Base-by-base conservation (phyloP, 2,888 invertebrate genomes). In the Acrobasis repandana region DNA sequence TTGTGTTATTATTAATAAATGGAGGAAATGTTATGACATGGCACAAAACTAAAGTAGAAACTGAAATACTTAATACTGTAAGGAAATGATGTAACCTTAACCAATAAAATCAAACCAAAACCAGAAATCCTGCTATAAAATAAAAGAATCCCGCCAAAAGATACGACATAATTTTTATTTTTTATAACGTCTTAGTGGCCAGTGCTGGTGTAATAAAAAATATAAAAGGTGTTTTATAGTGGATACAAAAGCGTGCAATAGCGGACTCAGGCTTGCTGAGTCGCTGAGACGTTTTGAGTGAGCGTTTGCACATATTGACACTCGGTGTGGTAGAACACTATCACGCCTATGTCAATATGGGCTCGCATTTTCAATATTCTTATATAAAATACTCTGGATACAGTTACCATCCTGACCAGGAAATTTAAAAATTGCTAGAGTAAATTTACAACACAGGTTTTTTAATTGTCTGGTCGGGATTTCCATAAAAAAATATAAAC, bases 181-280 rank as follows among this genome's bases (percentile, higher is more conserved):
- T 54, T 54, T 18, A 16, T 49, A 20, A 14, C 49, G 28, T 20
- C 49, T 49, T 38, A 36, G 9, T 18, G 54, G 54, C 54, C 54
- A 54, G 54, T 54, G 10, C 6, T 8, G 4, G 16, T 38, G 36
- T 6, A 11, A 28, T 38, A 20, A 54, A 54, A 38, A 43, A 54
- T 11, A 54, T 18, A 34, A 33, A 9, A 48, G 48, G 33, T 58
- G 6, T 56, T 61, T 62, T 60, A 60, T 61, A 61, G 34, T 52
- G 50, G 64, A 67, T 56, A 80, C 82, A 81, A 86, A 85, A 88
- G 86, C 90, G 91, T 91, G 88, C 90, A 86, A 73, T 76, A 82
- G 83, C 86, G 73, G 80, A 83, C 90, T 90, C 90, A 89, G 90
- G 71, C 69, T 64, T 36, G 89, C 90, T 88, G 90, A 91, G 90